Evolutionary conservation across 2,113 vertebrate genomes (phyloP), one percentile per base, ranked within the genome.

Genomic region (Pontoporia blainvillei): DNA sequence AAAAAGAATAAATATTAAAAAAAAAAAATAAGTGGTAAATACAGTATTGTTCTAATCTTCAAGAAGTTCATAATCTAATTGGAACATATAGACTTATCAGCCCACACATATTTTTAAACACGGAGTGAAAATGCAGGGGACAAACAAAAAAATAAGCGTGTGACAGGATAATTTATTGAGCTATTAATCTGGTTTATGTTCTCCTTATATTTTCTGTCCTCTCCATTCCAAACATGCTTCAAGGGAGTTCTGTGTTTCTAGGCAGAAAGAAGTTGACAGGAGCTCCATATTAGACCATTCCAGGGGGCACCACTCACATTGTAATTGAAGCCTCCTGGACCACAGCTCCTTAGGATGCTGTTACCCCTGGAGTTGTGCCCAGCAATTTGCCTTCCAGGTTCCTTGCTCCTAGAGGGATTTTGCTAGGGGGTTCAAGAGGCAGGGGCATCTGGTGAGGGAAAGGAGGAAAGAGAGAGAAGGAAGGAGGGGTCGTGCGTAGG

Each of bases 21-120:
- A n/a, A n/a, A 52, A 54, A 79, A 94, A 76, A 83, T 61, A 90
- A 57, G 29, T 67, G 2, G 34, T 66, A 90, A 90, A 52, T 88
- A 90, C 46, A 49, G 62, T 90, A 90, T 57, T 92, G 34, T 96
- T 92, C 36, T 79, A 61, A 85, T 87, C 44, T 96, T 86, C 27
- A 96, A 88, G 39, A 82, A 82, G 46, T 83, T 87, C 17, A 67
- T 61, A 84, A 79, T 87, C 36, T 49, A 71, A 52, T 79, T n/a
- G 21, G 64, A 89, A 86, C 27, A 73, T 75, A 78, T 75, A 78
- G 69, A 89, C 29, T 29, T 87, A 57, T 83, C 83, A 72, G 18
- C 21, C 46, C 64, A 91, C 82, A 61, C 18, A 62, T 75, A 79
- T 54, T 93, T 90, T 84, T 93, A 3, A 66, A 96, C 94, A 27